Base-by-base conservation (phyloP, 2,113 vertebrate genomes). In the Trematocara macrostoma region DNA sequence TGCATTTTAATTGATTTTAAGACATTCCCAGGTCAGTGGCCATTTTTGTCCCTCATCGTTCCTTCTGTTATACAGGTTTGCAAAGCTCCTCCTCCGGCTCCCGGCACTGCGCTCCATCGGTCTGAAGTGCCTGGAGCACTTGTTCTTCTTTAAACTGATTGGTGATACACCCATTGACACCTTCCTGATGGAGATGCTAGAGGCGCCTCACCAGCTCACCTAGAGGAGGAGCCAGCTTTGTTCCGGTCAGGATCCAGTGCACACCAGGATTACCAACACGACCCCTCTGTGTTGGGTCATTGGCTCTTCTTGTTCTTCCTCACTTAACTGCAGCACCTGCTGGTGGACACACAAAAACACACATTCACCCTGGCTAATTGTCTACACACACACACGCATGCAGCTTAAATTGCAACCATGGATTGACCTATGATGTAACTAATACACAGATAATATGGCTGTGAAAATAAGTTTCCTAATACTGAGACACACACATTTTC, bases 141-240 rank as follows among this genome's bases (percentile, higher is more conserved):
- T 98, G 89, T 98, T 98, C 96, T 98, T 98, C 96, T 98, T 98
- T 92, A 98, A 98, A 95, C 97, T 98, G 87, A 98, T 98, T 11
- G 98, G 98, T 0, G 98, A 98, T 94, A 98, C 98, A 20, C 98
- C 98, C 87, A 98, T 98, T 1, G 98, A 98, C 95, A 98, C 97
- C 88, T 98, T 98, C 93, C 96, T 98, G 86, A 98, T 98, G 98
- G 98, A 98, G 95, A 98, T 98, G 98, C 96, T 98, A 0, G 98
- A 98, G 94, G 97, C 97, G 2, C 98, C 97, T 14, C 98, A 98
- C 94, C 97, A 98, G 95, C 96, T 98, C 78, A 97, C 97, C 90
- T 98, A 97, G 96, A 74, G 51, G 96, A 74, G 59, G 61, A 87
- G 86, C 69, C 81, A 26, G 84, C 84, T 51, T 42, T 26, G 47